phyloP scores from a whole-genome alignment of 2,797 vertebrate genomes.

The Catamblyrhynchus diadema region DNA sequence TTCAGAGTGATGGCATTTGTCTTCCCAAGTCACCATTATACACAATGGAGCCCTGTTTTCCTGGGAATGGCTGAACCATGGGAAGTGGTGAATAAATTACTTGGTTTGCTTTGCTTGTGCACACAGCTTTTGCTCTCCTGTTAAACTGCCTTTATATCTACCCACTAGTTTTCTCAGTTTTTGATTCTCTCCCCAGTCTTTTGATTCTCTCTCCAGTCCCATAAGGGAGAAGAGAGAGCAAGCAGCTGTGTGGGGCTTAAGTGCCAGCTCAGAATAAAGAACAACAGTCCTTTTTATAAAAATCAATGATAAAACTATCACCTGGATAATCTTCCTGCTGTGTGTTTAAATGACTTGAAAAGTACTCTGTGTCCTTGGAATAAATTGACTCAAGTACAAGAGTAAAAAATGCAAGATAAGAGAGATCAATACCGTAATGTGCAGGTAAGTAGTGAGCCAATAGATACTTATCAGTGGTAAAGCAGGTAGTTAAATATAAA shows the following conservation, averaged over 20 bases:
- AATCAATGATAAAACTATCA: conserved; percentile 28
- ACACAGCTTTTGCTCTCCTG: background rate
- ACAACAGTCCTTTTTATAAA: background rate
- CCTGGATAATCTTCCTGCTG: conserved; percentile 11
- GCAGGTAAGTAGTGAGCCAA: background rate
- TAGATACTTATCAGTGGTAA: background rate
- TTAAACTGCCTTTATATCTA: background rate
- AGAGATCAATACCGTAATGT: conserved; percentile 20
- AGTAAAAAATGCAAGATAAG: conserved; percentile 20
- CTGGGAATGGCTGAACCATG: background rate
- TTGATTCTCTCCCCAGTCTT: background rate
- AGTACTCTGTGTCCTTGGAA: conserved; percentile 49
- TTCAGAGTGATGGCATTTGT: background rate
- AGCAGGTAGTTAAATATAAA: background rate
- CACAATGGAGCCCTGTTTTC: background rate
- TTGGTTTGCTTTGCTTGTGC: background rate
- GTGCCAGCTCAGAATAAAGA: background rate
- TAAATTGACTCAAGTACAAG: conserved; percentile 36
- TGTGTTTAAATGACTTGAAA: conserved; percentile 42
- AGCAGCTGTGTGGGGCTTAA: background rate
- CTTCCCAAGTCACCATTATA: background rate
- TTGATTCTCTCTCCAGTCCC: background rate
- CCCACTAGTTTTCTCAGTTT: background rate
- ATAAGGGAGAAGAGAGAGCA: background rate
- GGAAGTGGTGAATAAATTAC: background rate